phyloP scores from a whole-genome alignment of 2,888 invertebrate species.

The Shargacucullia verbasci region DNA sequence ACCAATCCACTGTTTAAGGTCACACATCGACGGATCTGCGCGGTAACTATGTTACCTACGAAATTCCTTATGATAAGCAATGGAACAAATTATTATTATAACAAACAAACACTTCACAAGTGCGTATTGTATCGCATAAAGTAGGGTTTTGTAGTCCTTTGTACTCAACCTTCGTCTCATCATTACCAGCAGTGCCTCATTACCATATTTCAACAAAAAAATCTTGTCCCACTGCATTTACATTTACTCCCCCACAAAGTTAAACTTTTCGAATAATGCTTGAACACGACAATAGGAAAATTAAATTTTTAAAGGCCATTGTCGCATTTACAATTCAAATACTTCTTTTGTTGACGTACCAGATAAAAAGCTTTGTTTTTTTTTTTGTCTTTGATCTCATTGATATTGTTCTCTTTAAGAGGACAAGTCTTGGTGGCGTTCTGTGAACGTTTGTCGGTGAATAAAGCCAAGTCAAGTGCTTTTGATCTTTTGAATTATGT shows the following conservation, averaged over 20 bases:
- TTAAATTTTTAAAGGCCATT: constrained; percentile 56
- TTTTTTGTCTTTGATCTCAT: constrained; percentile 50
- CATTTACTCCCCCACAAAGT: constrained; percentile 30
- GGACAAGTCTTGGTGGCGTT: constrained; percentile 14
- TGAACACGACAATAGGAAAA: constrained; percentile 49
- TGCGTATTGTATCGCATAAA: no score
- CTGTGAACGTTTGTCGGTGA: constrained; percentile 22
- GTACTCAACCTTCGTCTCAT: constrained; percentile 4
- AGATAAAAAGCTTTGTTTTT: constrained; percentile 56
- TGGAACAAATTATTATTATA: no score
- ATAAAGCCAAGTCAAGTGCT: constrained; percentile 21
- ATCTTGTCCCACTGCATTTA: constrained; percentile 29
- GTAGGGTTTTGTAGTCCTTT: no score
- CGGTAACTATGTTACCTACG: no score
- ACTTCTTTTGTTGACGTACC: constrained; percentile 42
- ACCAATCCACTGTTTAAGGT: no score
- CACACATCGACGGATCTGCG: no score
- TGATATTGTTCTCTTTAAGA: constrained; percentile 52
- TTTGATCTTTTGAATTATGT: constrained; percentile 13
- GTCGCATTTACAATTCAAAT: constrained; percentile 60
- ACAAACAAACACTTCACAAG: no score
- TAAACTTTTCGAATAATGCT: constrained; percentile 31
- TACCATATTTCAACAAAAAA: constrained; percentile 34
- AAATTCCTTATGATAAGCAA: no score
- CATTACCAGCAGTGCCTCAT: constrained; percentile 17